phyloP scores from a whole-genome alignment of 2,888 invertebrate species.

The Patella pellucida region DNA sequence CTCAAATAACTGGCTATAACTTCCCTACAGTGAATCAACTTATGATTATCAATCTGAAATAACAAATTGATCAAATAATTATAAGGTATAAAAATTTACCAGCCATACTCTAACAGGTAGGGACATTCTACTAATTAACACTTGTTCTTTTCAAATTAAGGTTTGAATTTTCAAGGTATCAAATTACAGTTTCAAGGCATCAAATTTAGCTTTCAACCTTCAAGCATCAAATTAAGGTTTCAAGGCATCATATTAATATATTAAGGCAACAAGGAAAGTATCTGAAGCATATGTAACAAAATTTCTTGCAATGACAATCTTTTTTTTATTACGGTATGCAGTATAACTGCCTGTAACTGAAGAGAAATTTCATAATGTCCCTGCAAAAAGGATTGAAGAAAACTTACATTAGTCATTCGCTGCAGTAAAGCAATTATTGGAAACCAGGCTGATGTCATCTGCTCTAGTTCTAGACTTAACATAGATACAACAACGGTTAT shows the following conservation, averaged over 20 bases:
- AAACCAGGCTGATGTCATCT: slow-evolving; percentile 63
- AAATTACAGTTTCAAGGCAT: too few species aligned
- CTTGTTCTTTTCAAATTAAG: too few species aligned
- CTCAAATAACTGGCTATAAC: slow-evolving; percentile 48
- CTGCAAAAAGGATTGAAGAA: background rate
- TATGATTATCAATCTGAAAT: slow-evolving; percentile 58
- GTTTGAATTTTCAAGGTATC: too few species aligned
- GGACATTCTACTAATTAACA: too few species aligned
- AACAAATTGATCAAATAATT: slow-evolving; percentile 5
- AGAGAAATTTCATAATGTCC: slow-evolving; percentile 5
- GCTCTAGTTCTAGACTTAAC: slow-evolving; percentile 77
- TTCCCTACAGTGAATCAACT: slow-evolving; percentile 63
- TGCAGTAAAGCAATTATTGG: slow-evolving; percentile 60
- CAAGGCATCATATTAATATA: too few species aligned
- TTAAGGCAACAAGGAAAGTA: too few species aligned
- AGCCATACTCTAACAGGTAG: too few species aligned
- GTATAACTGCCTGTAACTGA: slow-evolving; percentile 11
- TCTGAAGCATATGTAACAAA: background rate
- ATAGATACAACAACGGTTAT: slow-evolving; percentile 85
- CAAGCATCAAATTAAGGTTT: too few species aligned
- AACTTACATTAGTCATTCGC: slow-evolving; percentile 60
- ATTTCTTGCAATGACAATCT: background rate
- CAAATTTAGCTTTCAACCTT: too few species aligned
- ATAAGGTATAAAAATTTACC: too few species aligned
- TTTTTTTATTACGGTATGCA: slow-evolving; percentile 6